These are phyloP conservation scores for Ophiothrix spiculata DNA, from an alignment of 35 echinoderm and acorn worm species.

Conservation along the genomic window DNA sequence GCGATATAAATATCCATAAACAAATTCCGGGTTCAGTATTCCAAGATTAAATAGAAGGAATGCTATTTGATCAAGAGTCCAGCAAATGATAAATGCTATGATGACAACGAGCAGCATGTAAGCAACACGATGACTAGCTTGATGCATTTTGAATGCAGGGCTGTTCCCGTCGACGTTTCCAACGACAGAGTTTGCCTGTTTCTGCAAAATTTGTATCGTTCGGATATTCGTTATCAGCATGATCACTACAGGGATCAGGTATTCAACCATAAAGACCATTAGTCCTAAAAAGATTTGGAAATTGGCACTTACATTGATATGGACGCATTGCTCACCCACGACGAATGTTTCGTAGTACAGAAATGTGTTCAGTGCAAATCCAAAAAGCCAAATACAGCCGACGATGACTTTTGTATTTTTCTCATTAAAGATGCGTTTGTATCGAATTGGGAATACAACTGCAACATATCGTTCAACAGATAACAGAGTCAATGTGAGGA, in stretches of 20 bases:
- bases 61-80: too few species aligned
- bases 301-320: conserved; percentile 23
- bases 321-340: conserved; percentile 13
- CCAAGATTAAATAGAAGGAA: too few species aligned
- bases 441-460: conserved; percentile 70
- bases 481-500: conserved; percentile 52
- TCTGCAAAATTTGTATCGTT: conserved; percentile 31
- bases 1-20: too few species aligned
- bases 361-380: conserved; percentile 49
- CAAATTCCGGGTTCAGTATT: too few species aligned
- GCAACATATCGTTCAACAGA: conserved; percentile 82
- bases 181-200: too few species aligned
- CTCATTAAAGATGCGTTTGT: conserved; percentile 44
- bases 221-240: conserved; percentile 56
- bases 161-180: too few species aligned
- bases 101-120: too few species aligned
- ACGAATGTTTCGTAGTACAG: conserved; percentile 36
- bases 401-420: conserved; percentile 25
- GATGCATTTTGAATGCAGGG: too few species aligned
- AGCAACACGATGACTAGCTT: too few species aligned
- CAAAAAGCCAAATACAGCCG: conserved; percentile 43
- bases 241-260: conserved; percentile 68
- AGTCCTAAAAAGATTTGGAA: conserved; percentile 40
- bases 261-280: conserved; percentile 51
- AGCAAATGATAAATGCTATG: too few species aligned